Evolutionary conservation across 2,113 vertebrate genomes (phyloP), one percentile per base, ranked within the genome.

Genomic region (Myodes glareolus): DNA sequence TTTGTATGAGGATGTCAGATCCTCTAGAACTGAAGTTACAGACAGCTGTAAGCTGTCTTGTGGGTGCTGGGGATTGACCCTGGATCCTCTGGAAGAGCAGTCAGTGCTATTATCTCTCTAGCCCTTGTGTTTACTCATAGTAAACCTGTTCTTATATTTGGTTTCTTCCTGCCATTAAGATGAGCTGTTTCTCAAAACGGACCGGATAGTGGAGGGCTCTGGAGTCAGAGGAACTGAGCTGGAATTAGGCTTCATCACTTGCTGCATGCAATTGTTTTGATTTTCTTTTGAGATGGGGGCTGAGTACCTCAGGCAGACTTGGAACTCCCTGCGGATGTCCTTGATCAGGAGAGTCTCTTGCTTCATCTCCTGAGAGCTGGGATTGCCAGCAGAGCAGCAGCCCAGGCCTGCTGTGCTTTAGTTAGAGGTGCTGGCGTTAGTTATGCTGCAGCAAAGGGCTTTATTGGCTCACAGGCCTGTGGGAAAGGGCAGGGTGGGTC

Each of bases 111-210:
- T 82, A 39, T 61, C 23, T 58, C 80, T 82, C 52, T 23, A 82
- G 36, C 7, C 36, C 36, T n/a, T 39, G 80, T 17, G 13, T 63
- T 84, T 84, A 29, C 39, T 63, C 76, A 68, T 78, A 63, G 52
- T 52, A 52, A 42, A 76, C 75, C 29, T 90, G 5, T 61, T 84
- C 52, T 91, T 70, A 27, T 31, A 12, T 72, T 92, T 95, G 72
- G n/a, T 45, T 72, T 31, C 55, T 94, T 78, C 31, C 47, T 93
- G 87, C 63, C 68, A 19, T 82, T 92, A 81, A 88, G n/a, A 45
- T 63, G n/a, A 95, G 50, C 42, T 91, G 3, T 23, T 63, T 85
- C 76, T 94, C 25, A 68, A 94, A 92, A 94, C 77, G 47, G 39
- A 33, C 39, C 21, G 47, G 33, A 80, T 86, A 68, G 65, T 67